These are phyloP conservation scores for Gorsachius goisagi DNA, from an alignment of 2,113 vertebrate species.

Conservation along the genomic window DNA sequence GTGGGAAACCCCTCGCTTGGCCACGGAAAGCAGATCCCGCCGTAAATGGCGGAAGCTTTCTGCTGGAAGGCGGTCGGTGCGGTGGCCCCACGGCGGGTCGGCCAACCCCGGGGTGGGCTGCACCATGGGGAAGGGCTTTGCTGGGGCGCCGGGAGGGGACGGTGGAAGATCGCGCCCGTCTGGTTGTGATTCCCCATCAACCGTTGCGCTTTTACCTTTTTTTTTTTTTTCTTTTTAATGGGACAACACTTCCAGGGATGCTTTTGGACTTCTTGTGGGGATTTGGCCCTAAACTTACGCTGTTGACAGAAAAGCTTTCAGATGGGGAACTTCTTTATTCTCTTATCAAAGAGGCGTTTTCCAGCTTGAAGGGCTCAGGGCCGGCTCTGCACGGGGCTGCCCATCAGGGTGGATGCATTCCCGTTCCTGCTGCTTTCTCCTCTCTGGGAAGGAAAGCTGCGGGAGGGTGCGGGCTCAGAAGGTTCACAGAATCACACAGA, in stretches of 20 bases:
- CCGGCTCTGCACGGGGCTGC: not conserved
- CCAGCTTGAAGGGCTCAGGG: not conserved
- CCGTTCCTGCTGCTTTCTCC: not conserved
- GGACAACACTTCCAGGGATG: fast-evolving
- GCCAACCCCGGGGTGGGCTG: not conserved
- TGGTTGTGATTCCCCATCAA: not conserved
- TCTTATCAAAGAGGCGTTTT: not conserved
- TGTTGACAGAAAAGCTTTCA: not conserved
- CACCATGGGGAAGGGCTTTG: fast-evolving
- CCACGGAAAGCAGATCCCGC: fast-evolving
- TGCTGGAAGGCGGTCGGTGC: fast-evolving
- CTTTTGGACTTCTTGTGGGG: not conserved
- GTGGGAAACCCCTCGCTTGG: not conserved
- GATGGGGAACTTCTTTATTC: not conserved
- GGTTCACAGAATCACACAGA: no score
- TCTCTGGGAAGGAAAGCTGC: not conserved
- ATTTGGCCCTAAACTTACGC: not conserved
- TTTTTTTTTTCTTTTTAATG: no score
- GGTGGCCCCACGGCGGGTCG: fast-evolving
- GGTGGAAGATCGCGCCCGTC: not conserved
- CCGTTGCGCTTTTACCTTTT: not conserved
- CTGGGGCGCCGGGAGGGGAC: not conserved
- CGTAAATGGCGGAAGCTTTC: fast-evolving
- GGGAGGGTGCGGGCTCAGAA: not conserved
- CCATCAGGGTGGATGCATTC: fast-evolving